Evolutionary conservation across 1,140 invertebrate genomes (phyloP), one percentile per base, ranked within the genome.

Genomic region (Eulimnadia texana): DNA sequence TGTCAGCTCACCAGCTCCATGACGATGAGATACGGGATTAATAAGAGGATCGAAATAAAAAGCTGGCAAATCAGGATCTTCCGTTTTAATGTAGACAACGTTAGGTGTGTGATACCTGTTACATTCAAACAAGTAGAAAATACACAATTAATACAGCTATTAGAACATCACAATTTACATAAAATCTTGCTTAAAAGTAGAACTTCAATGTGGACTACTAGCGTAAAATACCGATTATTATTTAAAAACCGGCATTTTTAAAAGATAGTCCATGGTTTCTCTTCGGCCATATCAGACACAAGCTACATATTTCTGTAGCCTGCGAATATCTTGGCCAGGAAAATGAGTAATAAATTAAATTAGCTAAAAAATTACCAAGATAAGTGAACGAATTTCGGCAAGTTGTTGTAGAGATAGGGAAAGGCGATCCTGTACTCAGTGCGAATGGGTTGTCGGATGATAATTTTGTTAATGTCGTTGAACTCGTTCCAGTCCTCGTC

Each of bases 401-500:
- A 84, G 71, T 98, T 99, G 73, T 99, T 99, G 74, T 99, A 99
- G 57, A 99, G 77, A 74, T 98, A 99, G 1, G 97, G 96, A 76
- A 99, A 99, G 3, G 96, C 96, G 71, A 99, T 99, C 63, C 96
- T 82, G 73, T 99, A 99, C 76, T 99, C 97, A 6, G 97, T 99
- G 62, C 97, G 81, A 66, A 99, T 92, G 27, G 95, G 95, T 70
- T 99, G 95, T 27, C 97, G 77, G 68, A 99, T 99, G 61, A 99
- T 99, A 66, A 99, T 98, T 74, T 99, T 99, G 70, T 99, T 99
- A 58, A 99, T 99, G 71, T 99, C 97, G 78, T 99, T 99, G 70
- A 99, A 99, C 75, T 99, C 97, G 78, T 99, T 99, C 97, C 97
- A 99, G 75, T 99, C 97, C 79, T 99, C 97, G 78, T 99, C 97